Evolutionary conservation across 2,888 invertebrate genomes (phyloP), one percentile per base, ranked within the genome.

Genomic region (Proisotoma minuta): DNA sequence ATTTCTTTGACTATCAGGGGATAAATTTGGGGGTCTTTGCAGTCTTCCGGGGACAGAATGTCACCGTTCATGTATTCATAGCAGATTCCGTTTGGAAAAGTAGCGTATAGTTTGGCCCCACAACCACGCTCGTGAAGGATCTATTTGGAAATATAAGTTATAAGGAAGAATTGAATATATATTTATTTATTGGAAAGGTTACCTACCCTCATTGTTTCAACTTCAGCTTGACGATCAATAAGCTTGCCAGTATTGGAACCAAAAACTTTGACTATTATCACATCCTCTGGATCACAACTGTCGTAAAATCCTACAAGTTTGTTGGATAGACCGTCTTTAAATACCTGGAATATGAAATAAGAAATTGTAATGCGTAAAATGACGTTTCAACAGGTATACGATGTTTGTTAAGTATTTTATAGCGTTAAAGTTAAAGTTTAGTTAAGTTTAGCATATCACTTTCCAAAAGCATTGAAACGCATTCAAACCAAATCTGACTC

Each of bases 281-380:
- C 86, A 75, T 89, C 86, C 69, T 80, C 77, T n/a, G 78, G 77
- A 63, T 81, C 78, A 39, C 78, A 79, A 48, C 77, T 78, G 68
- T 81, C 77, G 76, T 83, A 84, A 74, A 89, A 90, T 34, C 90
- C 91, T 59, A 95, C 84, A 74, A 97, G 81, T 78, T 90, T 92
- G 80, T 96, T 96, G 52, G 95, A 93, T 67, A 93, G 90, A 49
- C 96, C 96, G 82, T 94, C 91, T 68, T 92, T 94, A 78, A 96
- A 93, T 76, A 87, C 79, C 94, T 96, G 80, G 22, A 20, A n/a
- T 52, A 40, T 43, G 20, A 59, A 22, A 15, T 1, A 65, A 75
- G 74, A 68, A 65, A 34, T 15, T 15, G 34, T 34, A 34, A 34
- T 34, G 34, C 34, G 34, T 10, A 34, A 34, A 15, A 34, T 34